These are phyloP conservation scores for Myiothlypis coronata DNA, from an alignment of 2,797 vertebrate species.

Conservation along the genomic window DNA sequence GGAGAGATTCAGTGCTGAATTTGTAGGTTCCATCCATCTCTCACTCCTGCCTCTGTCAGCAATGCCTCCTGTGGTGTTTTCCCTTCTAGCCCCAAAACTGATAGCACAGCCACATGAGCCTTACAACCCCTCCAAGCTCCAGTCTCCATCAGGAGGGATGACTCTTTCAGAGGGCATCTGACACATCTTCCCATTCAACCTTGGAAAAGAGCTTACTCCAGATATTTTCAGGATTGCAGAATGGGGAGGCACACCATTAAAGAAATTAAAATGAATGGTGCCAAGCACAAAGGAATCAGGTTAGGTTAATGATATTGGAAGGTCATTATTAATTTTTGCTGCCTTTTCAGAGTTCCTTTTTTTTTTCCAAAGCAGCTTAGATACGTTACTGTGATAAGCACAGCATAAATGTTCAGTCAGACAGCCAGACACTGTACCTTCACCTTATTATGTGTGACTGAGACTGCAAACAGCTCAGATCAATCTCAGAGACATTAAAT, in stretches of 20 bases:
- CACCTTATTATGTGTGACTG: constrained; percentile 33
- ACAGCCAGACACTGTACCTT: constrained; percentile 21
- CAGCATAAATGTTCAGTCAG: constrained; percentile 20
- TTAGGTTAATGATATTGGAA: constrained; percentile 25
- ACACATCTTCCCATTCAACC: neutral
- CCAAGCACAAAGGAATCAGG: constrained; percentile 2
- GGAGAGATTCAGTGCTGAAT: neutral
- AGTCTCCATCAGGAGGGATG: neutral
- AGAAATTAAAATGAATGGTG: constrained; percentile 10
- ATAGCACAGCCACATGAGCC: accelerated
- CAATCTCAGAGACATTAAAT: constrained; percentile 62
- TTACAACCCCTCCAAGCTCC: neutral
- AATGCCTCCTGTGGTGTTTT: neutral
- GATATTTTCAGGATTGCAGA: neutral
- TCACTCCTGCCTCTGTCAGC: neutral
- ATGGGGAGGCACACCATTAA: neutral
- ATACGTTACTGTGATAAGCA: neutral
- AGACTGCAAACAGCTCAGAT: constrained; percentile 43
- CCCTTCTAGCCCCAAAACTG: neutral
- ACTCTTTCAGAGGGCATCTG: neutral
- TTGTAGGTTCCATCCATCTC: neutral
- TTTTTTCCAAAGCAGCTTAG: neutral
- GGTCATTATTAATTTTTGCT: constrained; percentile 55
- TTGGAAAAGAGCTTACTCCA: neutral
- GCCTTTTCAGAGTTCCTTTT: neutral